Base-by-base conservation (phyloP, 2,888 invertebrate genomes). In the Scaptodrosophila latifasciaeformis region DNA sequence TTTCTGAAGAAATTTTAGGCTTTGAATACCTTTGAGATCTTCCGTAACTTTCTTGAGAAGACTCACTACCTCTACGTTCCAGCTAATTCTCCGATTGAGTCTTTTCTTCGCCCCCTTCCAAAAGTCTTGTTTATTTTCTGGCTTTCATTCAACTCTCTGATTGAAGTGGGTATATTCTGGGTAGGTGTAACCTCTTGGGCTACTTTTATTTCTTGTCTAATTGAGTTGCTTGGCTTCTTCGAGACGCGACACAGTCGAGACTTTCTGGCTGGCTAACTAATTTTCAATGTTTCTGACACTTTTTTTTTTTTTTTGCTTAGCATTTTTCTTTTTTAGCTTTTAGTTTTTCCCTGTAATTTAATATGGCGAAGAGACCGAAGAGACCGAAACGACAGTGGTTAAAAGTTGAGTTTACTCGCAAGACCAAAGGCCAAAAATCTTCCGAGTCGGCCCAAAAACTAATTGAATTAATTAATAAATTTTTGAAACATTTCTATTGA, bases 141-240 rank as follows among this genome's bases (percentile, higher is more conserved):
- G 40, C 12, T 40, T 6, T 9, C 29, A 4, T 13, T 10, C 31
- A 5, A n/a, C 2, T 10, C n/a, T 17, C 12, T 40, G 15, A 40
- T 35, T 21, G 2, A 34, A 12, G 24, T 44, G 31, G 50, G 43
- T 44, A 43, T 43, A 50, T 35, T 35, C 34, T 39, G n/a, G 42
- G 15, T 39, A 27, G 48, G 37, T 48, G 48, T 37, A 48, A 39
- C 48, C 27, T 27, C n/a, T n/a, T 40, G 19, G 21, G 42, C 42
- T 13, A 40, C 40, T 40, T n/a, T 54, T 62, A 49, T 31, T 40
- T 17, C 18, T 17, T 17, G 37, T 77, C 80, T 80, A 77, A 72
- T 80, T 72, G 70, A 72, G 80, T 72, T 72, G 80, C 81, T 72
- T 80, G 72, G 72, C 72, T 72, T 80, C 81, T 61, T 62, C 37